A percentile compares a stretch with the other conserved stretches of the same genome.
phyloP scores from a whole-genome alignment of 2,888 invertebrate genomes.

The Arenicola marina region DNA sequence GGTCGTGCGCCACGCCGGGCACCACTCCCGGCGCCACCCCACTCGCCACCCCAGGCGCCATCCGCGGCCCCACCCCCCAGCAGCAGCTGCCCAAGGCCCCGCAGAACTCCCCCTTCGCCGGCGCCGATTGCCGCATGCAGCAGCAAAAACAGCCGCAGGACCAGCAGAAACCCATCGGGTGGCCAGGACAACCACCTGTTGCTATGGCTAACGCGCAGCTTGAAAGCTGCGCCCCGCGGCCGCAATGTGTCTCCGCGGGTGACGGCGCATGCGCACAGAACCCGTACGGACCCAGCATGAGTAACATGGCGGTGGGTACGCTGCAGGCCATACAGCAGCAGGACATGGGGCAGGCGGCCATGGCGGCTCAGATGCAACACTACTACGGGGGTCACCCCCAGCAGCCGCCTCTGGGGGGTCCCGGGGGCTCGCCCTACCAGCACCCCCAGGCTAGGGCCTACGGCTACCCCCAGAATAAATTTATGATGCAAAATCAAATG shows the following conservation, averaged over 20 bases:
- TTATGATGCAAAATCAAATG: background rate
- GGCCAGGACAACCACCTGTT: background rate
- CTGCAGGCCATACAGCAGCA: background rate
- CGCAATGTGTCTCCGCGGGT: too few relatives aligned
- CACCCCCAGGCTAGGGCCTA: too few relatives aligned
- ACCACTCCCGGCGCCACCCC: background rate
- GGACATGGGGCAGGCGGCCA: too few relatives aligned
- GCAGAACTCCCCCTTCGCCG: background rate
- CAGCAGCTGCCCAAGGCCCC: background rate
- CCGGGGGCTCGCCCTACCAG: too few relatives aligned
- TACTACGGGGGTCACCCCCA: too few relatives aligned
- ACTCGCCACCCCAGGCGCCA: background rate
- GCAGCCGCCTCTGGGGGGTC: too few relatives aligned
- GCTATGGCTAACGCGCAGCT: background rate
- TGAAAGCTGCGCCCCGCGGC: too few relatives aligned
- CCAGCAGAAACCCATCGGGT: background rate
- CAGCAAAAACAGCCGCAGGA: slow-evolving; percentile 3
- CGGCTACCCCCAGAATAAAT: too few relatives aligned
- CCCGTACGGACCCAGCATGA: background rate
- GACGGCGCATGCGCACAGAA: too few relatives aligned
- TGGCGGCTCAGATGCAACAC: too few relatives aligned
- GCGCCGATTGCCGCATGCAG: background rate
- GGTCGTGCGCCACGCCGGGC: background rate
- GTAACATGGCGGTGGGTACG: slow-evolving; percentile 1
- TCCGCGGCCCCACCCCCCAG: background rate